A percentile compares a stretch with the other conserved stretches of the same genome.
These are phyloP conservation scores for Allacma fusca DNA, from an alignment of 2,888 invertebrate genomes.

Conservation along the genomic window DNA sequence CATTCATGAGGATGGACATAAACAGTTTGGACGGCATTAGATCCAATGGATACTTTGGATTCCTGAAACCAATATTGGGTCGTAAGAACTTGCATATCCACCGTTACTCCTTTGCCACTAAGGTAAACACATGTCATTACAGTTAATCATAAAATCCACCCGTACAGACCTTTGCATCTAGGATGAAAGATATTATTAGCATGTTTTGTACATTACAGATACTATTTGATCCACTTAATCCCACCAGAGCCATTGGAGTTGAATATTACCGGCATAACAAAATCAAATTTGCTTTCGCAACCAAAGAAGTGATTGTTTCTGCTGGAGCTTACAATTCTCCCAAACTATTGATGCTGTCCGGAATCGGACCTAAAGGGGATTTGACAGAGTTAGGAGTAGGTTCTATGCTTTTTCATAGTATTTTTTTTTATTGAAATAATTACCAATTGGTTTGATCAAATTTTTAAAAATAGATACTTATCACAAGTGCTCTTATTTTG, in stretches of 20 bases:
- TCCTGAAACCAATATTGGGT: conserved; percentile 34
- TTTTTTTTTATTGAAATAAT: not conserved
- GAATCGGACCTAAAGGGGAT: conserved; percentile 41
- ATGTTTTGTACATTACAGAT: conserved; percentile 15
- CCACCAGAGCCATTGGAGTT: conserved; percentile 31
- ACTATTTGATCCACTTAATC: conserved; percentile 14
- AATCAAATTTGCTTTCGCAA: conserved; percentile 26
- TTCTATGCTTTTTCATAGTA: not conserved
- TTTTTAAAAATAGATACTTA: no score
- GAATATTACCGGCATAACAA: conserved; percentile 29
- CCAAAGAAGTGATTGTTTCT: conserved; percentile 42
- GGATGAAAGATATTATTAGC: no score
- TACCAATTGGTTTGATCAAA: no score
- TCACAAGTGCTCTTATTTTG: no score
- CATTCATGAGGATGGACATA: conserved; percentile 42
- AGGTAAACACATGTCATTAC: no score
- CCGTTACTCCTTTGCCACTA: not conserved
- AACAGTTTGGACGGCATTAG: conserved; percentile 31
- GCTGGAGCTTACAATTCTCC: conserved; percentile 46
- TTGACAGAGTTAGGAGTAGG: conserved; percentile 23
- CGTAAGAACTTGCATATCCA: conserved; percentile 26
- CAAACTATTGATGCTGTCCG: conserved; percentile 39
- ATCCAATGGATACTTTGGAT: conserved; percentile 31
- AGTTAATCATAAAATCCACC: no score
- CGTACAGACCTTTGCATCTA: no score